These are phyloP conservation scores for Anhinga anhinga DNA, from an alignment of 2,113 vertebrate genomes.

Conservation along the genomic window DNA sequence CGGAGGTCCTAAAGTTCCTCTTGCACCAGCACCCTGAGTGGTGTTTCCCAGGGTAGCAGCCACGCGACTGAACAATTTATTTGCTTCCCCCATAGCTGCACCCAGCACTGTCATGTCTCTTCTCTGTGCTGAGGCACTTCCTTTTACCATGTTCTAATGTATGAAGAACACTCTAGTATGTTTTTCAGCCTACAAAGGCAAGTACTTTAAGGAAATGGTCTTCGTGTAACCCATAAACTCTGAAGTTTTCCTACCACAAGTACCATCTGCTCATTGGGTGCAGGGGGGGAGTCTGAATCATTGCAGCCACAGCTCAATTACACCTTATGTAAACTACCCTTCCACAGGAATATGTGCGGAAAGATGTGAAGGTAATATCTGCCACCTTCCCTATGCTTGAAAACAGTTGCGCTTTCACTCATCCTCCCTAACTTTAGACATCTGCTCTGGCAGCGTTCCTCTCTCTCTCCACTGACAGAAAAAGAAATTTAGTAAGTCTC, in stretches of 20 bases:
- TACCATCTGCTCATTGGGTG: background rate
- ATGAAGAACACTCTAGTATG: background rate
- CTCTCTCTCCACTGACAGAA: background rate
- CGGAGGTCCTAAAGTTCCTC: background rate
- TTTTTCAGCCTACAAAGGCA: background rate
- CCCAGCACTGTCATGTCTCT: background rate
- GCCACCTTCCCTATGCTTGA: background rate
- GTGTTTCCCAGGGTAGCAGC: background rate
- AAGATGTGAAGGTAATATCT: background rate
- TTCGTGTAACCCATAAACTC: background rate
- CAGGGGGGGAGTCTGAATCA: background rate
- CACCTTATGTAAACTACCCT: background rate
- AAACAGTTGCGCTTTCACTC: background rate
- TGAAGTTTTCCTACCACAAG: background rate
- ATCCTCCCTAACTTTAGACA: background rate
- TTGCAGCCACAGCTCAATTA: background rate
- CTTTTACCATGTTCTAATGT: background rate
- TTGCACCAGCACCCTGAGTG: background rate
- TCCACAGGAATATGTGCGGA: background rate
- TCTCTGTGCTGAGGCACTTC: background rate
- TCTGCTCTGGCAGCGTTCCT: background rate
- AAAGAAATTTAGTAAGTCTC: background rate
- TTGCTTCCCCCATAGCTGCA: background rate
- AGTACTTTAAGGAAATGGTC: background rate
- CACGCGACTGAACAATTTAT: rapidly evolving